These are phyloP conservation scores for Sylvia borin DNA, from an alignment of 2,797 vertebrate genomes.

Conservation along the genomic window DNA sequence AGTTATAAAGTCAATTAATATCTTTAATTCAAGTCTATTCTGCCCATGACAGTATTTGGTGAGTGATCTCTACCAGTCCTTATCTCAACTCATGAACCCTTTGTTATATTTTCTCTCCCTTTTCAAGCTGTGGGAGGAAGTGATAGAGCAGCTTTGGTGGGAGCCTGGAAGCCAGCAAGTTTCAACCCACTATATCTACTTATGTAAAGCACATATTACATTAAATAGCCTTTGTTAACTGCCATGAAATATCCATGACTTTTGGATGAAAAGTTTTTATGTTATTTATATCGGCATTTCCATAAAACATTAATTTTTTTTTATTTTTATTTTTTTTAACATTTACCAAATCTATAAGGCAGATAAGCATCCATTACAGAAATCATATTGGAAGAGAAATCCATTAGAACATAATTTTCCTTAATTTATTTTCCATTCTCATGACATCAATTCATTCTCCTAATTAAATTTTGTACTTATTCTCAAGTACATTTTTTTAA, in stretches of 20 bases:
- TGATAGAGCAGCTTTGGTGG: not conserved
- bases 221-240: not conserved
- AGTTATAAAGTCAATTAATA: not conserved
- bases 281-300: not conserved
- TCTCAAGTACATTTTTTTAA: not conserved
- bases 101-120: not conserved
- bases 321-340: not conserved
- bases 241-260: not conserved
- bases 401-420: not conserved
- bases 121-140: too few species aligned
- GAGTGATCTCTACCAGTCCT: not conserved
- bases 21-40: not conserved
- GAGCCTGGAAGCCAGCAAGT: not conserved
- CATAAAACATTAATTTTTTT: not conserved
- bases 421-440: constrained; percentile 18
- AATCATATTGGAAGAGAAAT: constrained; percentile 1
- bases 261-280: not conserved
- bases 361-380: not conserved
- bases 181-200: too few species aligned
- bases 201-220: not conserved
- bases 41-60: not conserved
- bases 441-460: not conserved
- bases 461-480: constrained; percentile 8
- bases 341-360: not conserved
- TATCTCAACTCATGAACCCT: not conserved